Percentiles rank a stretch among this genome's conserved stretches.
Conservation (phyloP, 1,140 invertebrate genomes). For the Hylaeus volcanicus region DNA sequence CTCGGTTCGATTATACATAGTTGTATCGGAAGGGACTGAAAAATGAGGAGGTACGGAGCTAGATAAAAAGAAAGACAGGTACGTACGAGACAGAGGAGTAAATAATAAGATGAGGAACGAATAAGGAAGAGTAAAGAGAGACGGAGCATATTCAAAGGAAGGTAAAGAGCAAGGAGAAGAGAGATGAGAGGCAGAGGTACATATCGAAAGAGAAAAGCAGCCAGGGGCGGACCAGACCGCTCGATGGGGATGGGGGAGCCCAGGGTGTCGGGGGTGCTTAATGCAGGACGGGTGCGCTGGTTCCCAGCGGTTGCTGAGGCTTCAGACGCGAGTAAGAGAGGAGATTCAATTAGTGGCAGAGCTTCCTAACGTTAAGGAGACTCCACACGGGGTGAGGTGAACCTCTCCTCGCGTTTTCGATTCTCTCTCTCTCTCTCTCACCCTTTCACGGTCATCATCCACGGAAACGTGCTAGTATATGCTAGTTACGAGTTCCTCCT, state of each 20-base stretch:
- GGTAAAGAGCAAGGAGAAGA: constrained; percentile 8
- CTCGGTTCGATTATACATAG: not conserved
- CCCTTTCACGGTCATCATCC: constrained; percentile 26
- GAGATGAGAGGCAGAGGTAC: constrained; percentile 38
- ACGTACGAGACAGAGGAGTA: constrained; percentile 35
- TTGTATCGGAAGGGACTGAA: not conserved
- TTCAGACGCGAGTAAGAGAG: constrained; percentile 79
- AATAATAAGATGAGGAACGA: constrained; percentile 1
- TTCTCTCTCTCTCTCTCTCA: not conserved
- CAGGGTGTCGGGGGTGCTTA: constrained; percentile 79
- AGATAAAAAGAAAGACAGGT: not conserved
- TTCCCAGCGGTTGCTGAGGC: constrained; percentile 78
- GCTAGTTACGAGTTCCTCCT: constrained; percentile 21
- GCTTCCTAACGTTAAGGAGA: constrained; percentile 79
- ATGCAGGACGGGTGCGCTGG: constrained; percentile 78
- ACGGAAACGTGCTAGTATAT: constrained; percentile 19
- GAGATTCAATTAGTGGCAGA: constrained; percentile 80
- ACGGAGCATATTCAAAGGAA: constrained; percentile 36
- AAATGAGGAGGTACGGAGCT: not conserved
- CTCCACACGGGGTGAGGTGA: constrained; percentile 70
- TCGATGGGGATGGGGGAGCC: constrained; percentile 76
- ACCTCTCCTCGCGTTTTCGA: constrained; percentile 6
- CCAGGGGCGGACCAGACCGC: constrained; percentile 75
- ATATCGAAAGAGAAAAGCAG: constrained; percentile 47
- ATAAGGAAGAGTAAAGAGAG: constrained; percentile 20